phyloP scores from a whole-genome alignment of 2,797 vertebrate species.

The Picus viridis region DNA sequence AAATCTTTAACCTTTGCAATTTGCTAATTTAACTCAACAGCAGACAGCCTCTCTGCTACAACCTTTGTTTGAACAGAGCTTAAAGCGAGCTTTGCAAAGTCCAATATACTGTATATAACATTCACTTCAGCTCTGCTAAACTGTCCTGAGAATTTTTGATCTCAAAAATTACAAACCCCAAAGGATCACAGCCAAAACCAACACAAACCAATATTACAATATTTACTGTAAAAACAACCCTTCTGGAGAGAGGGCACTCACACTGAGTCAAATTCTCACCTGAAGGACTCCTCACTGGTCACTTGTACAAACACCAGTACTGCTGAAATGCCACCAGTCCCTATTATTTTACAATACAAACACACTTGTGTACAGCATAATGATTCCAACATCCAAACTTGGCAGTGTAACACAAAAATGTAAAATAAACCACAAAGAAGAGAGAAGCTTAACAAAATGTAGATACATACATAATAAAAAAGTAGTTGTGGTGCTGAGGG shows the following conservation, averaged over 20 bases:
- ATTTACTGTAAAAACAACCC: background rate
- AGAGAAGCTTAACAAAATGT: background rate
- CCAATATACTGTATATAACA: background rate
- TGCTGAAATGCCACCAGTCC: background rate
- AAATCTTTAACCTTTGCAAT: background rate
- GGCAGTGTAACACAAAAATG: background rate
- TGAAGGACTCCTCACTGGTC: background rate
- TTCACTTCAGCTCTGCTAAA: background rate
- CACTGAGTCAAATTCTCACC: background rate
- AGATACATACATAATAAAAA: too few relatives aligned
- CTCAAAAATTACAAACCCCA: background rate
- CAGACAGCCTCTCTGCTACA: background rate
- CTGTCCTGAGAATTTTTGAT: background rate
- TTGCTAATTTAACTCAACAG: background rate
- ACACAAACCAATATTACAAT: background rate
- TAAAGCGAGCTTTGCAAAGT: background rate
- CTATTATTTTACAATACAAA: fast-evolving
- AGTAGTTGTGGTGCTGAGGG: too few relatives aligned
- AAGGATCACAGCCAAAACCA: background rate
- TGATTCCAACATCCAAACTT: background rate
- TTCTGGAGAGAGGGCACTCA: background rate
- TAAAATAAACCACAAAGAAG: background rate
- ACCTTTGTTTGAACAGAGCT: background rate
- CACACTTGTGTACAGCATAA: fast-evolving
- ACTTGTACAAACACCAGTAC: background rate